Percentiles rank a stretch among this genome's conserved stretches.
phyloP scores from a whole-genome alignment of 1,140 invertebrate genomes.

The Calosoma granatense region DNA sequence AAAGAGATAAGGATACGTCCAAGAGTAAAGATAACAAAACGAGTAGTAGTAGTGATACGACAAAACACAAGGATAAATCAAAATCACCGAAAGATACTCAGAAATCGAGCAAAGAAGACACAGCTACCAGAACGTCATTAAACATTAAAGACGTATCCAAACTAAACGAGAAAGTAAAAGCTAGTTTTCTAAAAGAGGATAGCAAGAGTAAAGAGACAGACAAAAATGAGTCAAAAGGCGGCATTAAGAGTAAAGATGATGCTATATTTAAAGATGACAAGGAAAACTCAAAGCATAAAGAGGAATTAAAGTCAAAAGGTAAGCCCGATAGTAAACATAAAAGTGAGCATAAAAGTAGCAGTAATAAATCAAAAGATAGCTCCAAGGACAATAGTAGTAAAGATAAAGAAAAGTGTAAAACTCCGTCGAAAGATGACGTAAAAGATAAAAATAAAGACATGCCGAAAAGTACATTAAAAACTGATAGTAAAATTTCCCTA shows the following conservation, averaged over 20 bases:
- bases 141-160: neutral
- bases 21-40: conserved; percentile 19
- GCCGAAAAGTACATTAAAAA: too few species aligned
- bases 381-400: neutral
- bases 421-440: conserved; percentile 31
- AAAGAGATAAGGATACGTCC: conserved; percentile 34
- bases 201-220: neutral
- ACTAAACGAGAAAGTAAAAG: neutral
- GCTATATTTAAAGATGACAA: neutral
- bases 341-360: conserved; percentile 1
- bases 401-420: neutral
- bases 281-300: neutral
- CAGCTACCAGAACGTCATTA: neutral
- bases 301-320: neutral
- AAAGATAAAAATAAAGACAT: conserved; percentile 28
- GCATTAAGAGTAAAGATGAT: neutral
- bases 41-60: too few species aligned
- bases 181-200: neutral
- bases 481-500: neutral
- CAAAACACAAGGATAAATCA: neutral
- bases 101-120: neutral
- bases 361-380: conserved; percentile 3
- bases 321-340: neutral
- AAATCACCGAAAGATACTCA: too few species aligned
- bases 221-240: neutral